Conservation (phyloP, 92 coral and sea anemone genomes). For the Porites evermanni region DNA sequence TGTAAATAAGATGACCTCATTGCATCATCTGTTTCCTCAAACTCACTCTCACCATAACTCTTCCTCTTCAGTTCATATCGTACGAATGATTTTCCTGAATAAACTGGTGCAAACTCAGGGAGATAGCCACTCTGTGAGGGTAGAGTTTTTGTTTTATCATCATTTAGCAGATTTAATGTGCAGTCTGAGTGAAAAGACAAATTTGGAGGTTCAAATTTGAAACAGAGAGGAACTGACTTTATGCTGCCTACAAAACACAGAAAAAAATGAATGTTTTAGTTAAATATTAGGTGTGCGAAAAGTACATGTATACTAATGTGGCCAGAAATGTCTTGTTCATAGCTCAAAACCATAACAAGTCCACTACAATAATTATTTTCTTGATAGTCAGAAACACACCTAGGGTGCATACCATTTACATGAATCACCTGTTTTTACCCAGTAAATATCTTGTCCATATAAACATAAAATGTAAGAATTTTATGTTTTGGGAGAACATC, state of each 20-base stretch:
- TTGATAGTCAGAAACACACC: too few relatives aligned
- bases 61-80: not conserved
- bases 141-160: not conserved
- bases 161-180: not conserved
- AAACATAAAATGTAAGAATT: too few relatives aligned
- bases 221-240: not conserved
- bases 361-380: too few relatives aligned
- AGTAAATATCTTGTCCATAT: too few relatives aligned
- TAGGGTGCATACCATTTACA: too few relatives aligned
- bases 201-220: conserved; percentile 40
- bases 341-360: too few relatives aligned
- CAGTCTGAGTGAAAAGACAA: not conserved
- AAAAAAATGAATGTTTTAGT: not conserved
- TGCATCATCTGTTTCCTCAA: not conserved
- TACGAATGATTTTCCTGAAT: conserved; percentile 29
- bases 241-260: conserved; percentile 3
- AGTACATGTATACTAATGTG: too few relatives aligned
- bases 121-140: not conserved
- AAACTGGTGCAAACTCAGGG: conserved; percentile 25
- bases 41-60: not conserved
- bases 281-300: too few relatives aligned
- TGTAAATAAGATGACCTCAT: not conserved
- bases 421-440: too few relatives aligned
- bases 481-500: too few relatives aligned
- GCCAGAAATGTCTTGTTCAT: too few relatives aligned